Conservation (phyloP, 2,888 invertebrate species). For the Nezara viridula region DNA sequence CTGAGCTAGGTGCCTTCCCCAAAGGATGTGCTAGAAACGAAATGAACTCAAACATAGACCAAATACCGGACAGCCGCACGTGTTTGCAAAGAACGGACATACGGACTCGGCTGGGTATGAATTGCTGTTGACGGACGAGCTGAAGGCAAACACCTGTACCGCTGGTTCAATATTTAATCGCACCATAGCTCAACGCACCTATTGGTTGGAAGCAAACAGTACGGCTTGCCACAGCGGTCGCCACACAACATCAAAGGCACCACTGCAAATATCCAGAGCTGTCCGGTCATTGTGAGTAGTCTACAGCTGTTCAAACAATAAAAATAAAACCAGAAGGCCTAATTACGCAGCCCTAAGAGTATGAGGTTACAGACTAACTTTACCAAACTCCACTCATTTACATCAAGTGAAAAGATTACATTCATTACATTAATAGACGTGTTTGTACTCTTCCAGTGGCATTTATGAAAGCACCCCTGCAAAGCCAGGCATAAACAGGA, state of each 20-base stretch:
- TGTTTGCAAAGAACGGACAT: background rate
- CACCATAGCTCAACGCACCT: slow-evolving; percentile 24
- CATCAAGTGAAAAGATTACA: no score
- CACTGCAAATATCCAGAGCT: background rate
- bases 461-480: no score
- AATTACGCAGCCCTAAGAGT: background rate
- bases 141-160: slow-evolving; percentile 15
- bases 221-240: background rate
- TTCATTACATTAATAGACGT: no score
- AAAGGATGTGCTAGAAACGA: background rate
- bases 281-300: background rate
- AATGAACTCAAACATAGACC: background rate
- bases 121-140: slow-evolving; percentile 36
- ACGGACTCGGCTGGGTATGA: background rate
- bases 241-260: background rate
- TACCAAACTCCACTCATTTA: no score
- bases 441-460: no score
- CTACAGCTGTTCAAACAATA: background rate
- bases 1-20: no score
- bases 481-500: no score
- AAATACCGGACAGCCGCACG: background rate
- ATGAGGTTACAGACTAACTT: background rate
- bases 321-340: background rate
- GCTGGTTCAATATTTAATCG: slow-evolving; percentile 25
- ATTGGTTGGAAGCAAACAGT: slow-evolving; percentile 1